These are phyloP conservation scores for Watsonalla binaria DNA, from an alignment of 2,888 invertebrate species.

Conservation along the genomic window DNA sequence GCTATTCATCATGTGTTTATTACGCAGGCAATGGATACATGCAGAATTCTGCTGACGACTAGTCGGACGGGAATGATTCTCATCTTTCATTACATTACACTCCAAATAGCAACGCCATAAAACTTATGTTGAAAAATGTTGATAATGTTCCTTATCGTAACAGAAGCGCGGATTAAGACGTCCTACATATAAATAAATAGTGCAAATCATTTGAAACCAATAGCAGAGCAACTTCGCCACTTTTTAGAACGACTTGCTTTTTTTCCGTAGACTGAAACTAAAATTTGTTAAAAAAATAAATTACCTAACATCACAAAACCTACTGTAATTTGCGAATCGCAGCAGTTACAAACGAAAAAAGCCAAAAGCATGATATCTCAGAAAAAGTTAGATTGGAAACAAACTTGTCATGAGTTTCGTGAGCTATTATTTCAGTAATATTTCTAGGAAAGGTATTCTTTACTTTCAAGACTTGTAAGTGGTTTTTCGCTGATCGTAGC, in stretches of 20 bases:
- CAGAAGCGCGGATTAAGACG: no score
- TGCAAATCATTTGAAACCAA: no score
- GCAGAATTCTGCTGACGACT: background rate
- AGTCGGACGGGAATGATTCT: background rate
- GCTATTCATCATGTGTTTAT: background rate
- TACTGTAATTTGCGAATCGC: constrained; percentile 41
- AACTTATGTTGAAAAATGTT: no score
- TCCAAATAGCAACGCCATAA: no score
- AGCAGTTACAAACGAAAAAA: constrained; percentile 37
- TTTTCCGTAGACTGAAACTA: background rate
- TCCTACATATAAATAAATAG: no score
- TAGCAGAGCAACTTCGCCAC: no score
- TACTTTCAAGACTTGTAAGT: background rate
- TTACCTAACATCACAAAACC: background rate
- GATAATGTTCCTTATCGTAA: no score
- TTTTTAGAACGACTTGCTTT: background rate
- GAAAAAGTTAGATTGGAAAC: constrained; percentile 51
- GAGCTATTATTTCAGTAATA: constrained; percentile 18
- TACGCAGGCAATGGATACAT: background rate
- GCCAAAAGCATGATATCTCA: constrained; percentile 42
- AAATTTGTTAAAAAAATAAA: background rate
- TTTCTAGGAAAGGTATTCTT: constrained; percentile 4
- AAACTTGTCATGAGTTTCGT: constrained; percentile 32
- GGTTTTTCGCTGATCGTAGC: background rate
- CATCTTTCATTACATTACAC: no score